Evolutionary conservation across 2,888 invertebrate species (phyloP).

Genomic region (Drosophila hawaiiensis): DNA sequence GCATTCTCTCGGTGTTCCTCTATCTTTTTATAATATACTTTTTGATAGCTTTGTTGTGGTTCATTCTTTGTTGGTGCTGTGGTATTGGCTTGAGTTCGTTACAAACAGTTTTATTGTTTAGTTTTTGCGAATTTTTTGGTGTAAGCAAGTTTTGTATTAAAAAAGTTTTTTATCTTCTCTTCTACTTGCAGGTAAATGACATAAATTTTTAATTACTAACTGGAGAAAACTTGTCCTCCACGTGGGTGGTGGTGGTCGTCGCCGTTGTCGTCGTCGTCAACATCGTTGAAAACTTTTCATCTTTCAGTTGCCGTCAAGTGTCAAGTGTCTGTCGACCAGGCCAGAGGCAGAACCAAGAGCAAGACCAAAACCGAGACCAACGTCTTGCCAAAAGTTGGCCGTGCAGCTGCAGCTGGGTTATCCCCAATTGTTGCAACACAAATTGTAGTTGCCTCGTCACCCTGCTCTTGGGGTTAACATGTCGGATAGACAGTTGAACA

Average conservation of each 20-base stretch:
- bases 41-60: constrained; percentile 51
- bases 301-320: constrained; percentile 75
- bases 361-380: constrained; percentile 9
- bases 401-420: constrained; percentile 39
- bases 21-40: constrained; percentile 31
- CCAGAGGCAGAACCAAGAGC: constrained; percentile 5
- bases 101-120: constrained; percentile 37
- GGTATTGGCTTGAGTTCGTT: constrained; percentile 67
- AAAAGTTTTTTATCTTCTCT: constrained; percentile 67
- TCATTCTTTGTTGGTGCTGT: constrained; percentile 22
- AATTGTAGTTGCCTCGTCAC: constrained; percentile 35
- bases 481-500: constrained; percentile 20
- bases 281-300: constrained; percentile 67
- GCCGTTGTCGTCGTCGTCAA: constrained; percentile 32
- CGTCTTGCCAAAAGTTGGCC: constrained; percentile 29
- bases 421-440: constrained; percentile 50
- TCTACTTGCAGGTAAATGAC: constrained; percentile 79
- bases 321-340: constrained; percentile 65
- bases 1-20: not conserved
- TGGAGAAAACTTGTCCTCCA: constrained; percentile 61
- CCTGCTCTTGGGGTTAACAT: constrained; percentile 32
- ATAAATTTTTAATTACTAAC: constrained; percentile 77
- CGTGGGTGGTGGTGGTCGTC: constrained; percentile 14
- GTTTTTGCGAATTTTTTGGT: constrained; percentile 22
- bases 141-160: constrained; percentile 73